Base-by-base conservation (phyloP, 2,113 vertebrate species). In the Serinus canaria region DNA sequence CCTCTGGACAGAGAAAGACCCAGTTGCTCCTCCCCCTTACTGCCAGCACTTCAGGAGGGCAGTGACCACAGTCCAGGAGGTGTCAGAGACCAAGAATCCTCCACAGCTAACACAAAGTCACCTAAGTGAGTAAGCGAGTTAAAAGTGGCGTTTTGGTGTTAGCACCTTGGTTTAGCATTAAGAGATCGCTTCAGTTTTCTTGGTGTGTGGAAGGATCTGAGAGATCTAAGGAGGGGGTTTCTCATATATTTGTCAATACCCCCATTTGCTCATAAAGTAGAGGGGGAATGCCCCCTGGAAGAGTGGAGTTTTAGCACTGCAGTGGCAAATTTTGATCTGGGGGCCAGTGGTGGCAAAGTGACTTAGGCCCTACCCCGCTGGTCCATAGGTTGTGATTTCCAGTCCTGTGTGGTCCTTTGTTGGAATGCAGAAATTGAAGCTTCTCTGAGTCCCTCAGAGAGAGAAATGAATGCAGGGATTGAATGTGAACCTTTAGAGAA, bases 31-130 rank as follows among this genome's bases (percentile, higher is more conserved):
- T 44, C 9, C 16, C 13, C 2, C 2, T 23, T 13, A 33, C 22
- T 27, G 17, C 23, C 1, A 1, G 39, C 31, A 22, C 13, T 56
- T 56, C 0, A 1, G 12, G 9, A 6, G 24, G 13, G 13, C 18
- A 58, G 31, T 28, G 31, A 18, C 41, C 53, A 56, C 70, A 58
- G 41, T 44, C 41, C 31, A 28, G 31, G 41, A 0, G 1, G 31
- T 35, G 41, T 44, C 31, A 74, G 31, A 74, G 31, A 31, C 31
- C 53, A 44, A 44, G 30, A 41, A 43, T 43, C 16, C 69, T 55
- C 16, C 30, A 25, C 22, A 43, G 11, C 39, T 18, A 43, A 44
- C 31, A 56, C 24, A 16, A 41, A 56, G 31, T 23, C 13, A n/a
- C 2, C 3, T 4, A 5, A 44, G 8, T 20, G 5, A 55, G 8